phyloP scores from a whole-genome alignment of 2,797 vertebrate genomes.

The Rhadinocentrus ornatus region DNA sequence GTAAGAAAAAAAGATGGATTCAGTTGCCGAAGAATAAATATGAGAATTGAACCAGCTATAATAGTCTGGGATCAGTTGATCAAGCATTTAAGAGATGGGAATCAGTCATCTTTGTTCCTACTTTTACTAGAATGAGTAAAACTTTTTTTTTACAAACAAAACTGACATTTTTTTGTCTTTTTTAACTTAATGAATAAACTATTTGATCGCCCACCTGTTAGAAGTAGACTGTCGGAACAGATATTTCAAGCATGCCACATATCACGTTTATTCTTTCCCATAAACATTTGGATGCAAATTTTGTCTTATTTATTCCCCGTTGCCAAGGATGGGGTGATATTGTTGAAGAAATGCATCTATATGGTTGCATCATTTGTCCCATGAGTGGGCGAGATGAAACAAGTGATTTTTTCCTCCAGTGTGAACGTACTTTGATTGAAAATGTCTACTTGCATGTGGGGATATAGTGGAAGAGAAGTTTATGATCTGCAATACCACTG shows the following conservation, averaged over 20 bases:
- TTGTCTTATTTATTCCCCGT: not conserved
- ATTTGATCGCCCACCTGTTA: not conserved
- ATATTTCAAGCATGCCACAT: not conserved
- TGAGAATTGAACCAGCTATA: constrained; percentile 9
- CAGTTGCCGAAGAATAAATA: not conserved
- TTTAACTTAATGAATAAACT: not conserved
- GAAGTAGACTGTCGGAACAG: not conserved
- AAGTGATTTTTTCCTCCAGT: not conserved
- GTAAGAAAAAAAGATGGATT: not conserved
- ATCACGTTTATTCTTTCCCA: not conserved
- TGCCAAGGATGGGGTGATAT: too few species aligned
- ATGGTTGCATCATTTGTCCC: not conserved
- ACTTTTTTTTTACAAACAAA: not conserved
- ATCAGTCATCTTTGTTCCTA: not conserved
- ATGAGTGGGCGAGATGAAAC: not conserved
- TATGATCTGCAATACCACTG: too few species aligned
- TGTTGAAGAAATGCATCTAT: not conserved
- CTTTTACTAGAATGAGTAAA: not conserved
- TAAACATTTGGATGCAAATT: not conserved
- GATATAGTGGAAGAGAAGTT: too few species aligned
- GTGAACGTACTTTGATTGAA: not conserved
- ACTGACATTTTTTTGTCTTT: not conserved
- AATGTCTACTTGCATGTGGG: not conserved
- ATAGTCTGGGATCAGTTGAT: constrained; percentile 2
- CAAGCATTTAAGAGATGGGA: constrained; percentile 4